phyloP scores from a whole-genome alignment of 23 tunicate species.

The Phallusia fumigata region DNA sequence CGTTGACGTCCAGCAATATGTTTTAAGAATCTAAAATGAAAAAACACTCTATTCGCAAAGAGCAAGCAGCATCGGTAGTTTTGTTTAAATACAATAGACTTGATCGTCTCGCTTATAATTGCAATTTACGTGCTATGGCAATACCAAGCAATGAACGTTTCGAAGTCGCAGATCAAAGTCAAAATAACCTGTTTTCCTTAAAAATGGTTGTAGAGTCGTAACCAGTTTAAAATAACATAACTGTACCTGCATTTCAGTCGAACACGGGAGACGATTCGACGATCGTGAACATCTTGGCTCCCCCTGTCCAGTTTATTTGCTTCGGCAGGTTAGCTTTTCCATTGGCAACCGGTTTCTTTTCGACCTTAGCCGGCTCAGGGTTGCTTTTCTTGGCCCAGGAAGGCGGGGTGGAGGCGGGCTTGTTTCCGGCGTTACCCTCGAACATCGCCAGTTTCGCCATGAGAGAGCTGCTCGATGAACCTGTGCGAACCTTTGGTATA shows the following conservation, averaged over 20 bases:
- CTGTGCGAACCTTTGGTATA: not conserved
- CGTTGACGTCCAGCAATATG: too few species aligned
- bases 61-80: too few species aligned
- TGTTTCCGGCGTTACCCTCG: slow-evolving; percentile 7
- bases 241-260: slow-evolving; percentile 4
- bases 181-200: too few species aligned
- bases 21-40: too few species aligned
- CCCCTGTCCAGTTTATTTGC: not conserved
- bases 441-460: slow-evolving; percentile 28
- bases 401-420: slow-evolving; percentile 11
- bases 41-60: too few species aligned
- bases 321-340: slow-evolving; percentile 7
- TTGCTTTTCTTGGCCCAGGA: slow-evolving; percentile 3
- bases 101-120: too few species aligned
- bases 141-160: too few species aligned
- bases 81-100: too few species aligned
- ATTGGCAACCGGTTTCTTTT: not conserved
- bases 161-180: too few species aligned
- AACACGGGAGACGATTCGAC: slow-evolving; percentile 60
- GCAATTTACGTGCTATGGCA: too few species aligned
- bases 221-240: too few species aligned
- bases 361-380: slow-evolving; percentile 1
- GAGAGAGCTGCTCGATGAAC: not conserved
- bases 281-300: slow-evolving; percentile 61
- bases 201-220: too few species aligned